Evolutionary conservation across 2,797 vertebrate genomes (phyloP).

Genomic region (Sitta carolinensis): DNA sequence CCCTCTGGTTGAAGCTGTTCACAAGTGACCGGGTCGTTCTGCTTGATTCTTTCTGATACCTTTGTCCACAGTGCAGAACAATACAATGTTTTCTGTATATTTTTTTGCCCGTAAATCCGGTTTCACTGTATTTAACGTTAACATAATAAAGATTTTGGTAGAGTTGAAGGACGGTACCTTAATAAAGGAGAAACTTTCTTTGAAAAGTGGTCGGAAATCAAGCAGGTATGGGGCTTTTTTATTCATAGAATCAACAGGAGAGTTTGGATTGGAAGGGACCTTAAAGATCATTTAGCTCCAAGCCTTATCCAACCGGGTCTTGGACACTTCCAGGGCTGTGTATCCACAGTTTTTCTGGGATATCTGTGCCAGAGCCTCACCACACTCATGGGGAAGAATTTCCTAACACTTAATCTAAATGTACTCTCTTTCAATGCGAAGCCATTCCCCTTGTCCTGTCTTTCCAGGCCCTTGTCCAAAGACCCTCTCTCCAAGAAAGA

Average conservation of each 20-base stretch:
- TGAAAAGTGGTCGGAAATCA: neutral
- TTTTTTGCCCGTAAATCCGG: rapidly evolving
- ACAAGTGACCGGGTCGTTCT: rapidly evolving
- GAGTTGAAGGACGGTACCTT: neutral
- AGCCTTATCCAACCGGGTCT: neutral
- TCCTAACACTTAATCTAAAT: neutral
- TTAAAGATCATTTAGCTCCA: neutral
- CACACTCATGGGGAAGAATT: neutral
- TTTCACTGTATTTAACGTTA: rapidly evolving
- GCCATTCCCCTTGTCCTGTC: neutral
- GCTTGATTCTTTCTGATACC: rapidly evolving
- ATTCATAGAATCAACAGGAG: neutral
- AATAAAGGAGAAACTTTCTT: neutral
- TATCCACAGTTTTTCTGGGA: neutral
- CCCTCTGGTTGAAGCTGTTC: rapidly evolving
- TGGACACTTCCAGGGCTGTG: neutral
- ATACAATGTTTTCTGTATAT: rapidly evolving
- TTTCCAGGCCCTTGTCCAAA: neutral
- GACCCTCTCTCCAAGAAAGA: neutral
- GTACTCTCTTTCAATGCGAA: neutral
- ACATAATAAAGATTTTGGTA: rapidly evolving
- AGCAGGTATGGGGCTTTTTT: neutral
- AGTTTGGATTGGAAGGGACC: neutral
- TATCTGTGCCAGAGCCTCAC: neutral
- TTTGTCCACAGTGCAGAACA: neutral